A percentile compares a stretch with the other conserved stretches of the same genome.
Conservation (phyloP, 2,797 vertebrate genomes). For the Sorex maritimensis region DNA sequence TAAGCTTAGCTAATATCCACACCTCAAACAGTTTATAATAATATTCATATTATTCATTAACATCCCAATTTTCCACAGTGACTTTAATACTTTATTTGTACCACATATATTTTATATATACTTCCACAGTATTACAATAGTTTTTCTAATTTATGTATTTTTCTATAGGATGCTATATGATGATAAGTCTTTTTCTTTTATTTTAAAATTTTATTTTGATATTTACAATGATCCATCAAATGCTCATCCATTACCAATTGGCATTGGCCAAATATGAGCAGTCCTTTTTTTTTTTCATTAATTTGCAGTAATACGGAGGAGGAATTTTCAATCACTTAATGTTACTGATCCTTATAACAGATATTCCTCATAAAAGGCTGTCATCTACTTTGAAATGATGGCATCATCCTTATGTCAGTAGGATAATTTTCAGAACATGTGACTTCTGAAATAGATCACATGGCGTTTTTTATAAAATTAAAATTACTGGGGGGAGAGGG, state of each 20-base stretch:
- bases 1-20: neutral
- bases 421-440: neutral
- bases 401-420: neutral
- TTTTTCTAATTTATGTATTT: too few species aligned
- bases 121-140: too few species aligned
- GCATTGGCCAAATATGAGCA: neutral
- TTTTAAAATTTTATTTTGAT: neutral
- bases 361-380: neutral
- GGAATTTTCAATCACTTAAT: neutral
- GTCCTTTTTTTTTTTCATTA: neutral
- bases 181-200: neutral
- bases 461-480: constrained; percentile 1
- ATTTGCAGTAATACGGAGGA: neutral
- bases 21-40: too few species aligned
- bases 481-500: too few species aligned
- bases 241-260: neutral
- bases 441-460: neutral
- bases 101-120: neutral
- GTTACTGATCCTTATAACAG: neutral
- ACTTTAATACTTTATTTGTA: neutral
- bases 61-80: neutral
- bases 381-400: constrained; percentile 16
- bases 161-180: neutral
- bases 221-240: neutral
- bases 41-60: constrained; percentile 1